Evolutionary conservation across 1,140 invertebrate genomes (phyloP).

Genomic region (Neotoxoptera formosana): DNA sequence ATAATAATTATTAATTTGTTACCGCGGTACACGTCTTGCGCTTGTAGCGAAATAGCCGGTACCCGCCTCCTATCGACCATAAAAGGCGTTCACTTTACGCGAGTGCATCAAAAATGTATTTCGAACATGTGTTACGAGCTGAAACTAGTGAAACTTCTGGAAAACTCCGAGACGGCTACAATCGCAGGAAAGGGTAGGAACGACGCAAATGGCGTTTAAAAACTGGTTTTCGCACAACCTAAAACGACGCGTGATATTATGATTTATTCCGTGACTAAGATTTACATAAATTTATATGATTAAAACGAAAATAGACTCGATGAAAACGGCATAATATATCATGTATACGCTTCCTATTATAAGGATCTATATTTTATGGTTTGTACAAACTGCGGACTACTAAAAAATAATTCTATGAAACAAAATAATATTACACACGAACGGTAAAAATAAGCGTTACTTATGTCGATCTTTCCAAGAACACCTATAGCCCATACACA

Average conservation of each 20-base stretch:
- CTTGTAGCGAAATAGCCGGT: neutral
- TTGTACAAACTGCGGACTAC: neutral
- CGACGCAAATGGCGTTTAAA: neutral
- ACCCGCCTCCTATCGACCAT: neutral
- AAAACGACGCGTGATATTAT: neutral
- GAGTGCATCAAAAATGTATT: neutral
- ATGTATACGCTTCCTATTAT: neutral
- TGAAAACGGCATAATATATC: neutral
- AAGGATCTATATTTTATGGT: conserved; percentile 2
- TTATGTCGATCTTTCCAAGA: neutral
- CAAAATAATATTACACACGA: neutral
- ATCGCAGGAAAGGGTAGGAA: neutral
- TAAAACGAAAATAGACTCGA: neutral
- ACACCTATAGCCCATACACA: too few relatives aligned
- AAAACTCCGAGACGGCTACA: neutral
- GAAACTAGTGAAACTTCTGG: neutral
- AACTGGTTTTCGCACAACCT: conserved; percentile 1
- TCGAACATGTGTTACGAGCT: neutral
- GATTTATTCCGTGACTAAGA: neutral
- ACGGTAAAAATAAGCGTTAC: neutral
- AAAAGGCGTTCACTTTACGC: neutral
- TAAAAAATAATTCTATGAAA: neutral
- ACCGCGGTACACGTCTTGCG: neutral
- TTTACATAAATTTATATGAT: neutral
- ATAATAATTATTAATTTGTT: neutral